A percentile compares a stretch with the other conserved stretches of the same genome.
phyloP scores from a whole-genome alignment of 2,888 invertebrate genomes.

The Tuberolachnus salignus region DNA sequence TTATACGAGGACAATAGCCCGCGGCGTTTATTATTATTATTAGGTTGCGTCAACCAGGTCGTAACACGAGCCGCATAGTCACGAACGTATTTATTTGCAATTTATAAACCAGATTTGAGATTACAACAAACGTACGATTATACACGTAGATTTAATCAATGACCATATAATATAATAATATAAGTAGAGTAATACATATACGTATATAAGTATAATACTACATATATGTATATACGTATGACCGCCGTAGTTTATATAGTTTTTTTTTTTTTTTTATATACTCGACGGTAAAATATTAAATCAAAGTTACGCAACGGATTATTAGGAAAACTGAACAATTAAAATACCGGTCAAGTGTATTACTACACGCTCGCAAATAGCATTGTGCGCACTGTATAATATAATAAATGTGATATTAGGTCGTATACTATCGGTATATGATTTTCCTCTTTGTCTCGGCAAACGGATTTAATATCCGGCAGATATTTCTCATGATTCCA shows the following conservation, averaged over 20 bases:
- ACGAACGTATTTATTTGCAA: slow-evolving; percentile 31
- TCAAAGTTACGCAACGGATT: slow-evolving; percentile 1
- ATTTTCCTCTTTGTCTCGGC: neutral
- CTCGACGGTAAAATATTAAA: neutral
- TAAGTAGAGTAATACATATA: neutral
- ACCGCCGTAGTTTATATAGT: neutral
- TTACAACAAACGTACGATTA: neutral
- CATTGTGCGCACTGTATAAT: too few relatives aligned
- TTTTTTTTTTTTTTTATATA: neutral
- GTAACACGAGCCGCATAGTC: slow-evolving; percentile 10
- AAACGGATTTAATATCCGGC: neutral
- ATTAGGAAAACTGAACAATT: neutral
- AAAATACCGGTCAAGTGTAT: neutral
- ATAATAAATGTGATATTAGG: too few relatives aligned
- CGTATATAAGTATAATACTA: neutral
- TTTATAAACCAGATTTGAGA: slow-evolving; percentile 28
- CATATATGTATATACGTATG: slow-evolving; percentile 8
- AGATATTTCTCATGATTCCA: slow-evolving; percentile 10
- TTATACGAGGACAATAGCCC: slow-evolving; percentile 26
- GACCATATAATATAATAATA: neutral
- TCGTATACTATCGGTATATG: too few relatives aligned
- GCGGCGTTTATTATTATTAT: slow-evolving; percentile 1
- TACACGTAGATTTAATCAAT: slow-evolving; percentile 25
- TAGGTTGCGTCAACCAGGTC: slow-evolving; percentile 17
- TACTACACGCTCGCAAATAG: neutral